These are phyloP conservation scores for Enteromius argenteus DNA, from an alignment of 2,797 vertebrate species.

Conservation along the genomic window DNA sequence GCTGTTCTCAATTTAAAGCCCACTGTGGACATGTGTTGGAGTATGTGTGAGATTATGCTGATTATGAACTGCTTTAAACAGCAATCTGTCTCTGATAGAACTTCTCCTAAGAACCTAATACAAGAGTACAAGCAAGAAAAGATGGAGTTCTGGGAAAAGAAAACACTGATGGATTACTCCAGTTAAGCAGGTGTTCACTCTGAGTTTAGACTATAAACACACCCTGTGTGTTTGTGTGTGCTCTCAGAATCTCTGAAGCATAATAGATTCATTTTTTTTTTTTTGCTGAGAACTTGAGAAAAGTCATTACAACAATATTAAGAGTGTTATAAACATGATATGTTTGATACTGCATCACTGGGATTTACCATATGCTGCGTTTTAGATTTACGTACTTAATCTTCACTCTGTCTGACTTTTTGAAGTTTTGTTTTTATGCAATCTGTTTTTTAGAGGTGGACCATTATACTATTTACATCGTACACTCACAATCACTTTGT, in stretches of 20 bases:
- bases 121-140: not conserved
- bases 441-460: not conserved
- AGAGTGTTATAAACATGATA: not conserved
- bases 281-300: not conserved
- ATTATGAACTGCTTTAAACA: slow-evolving; percentile 10
- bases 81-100: not conserved
- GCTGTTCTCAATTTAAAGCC: slow-evolving; percentile 5
- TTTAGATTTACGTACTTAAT: not conserved
- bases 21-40: slow-evolving; percentile 28
- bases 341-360: not conserved
- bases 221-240: not conserved
- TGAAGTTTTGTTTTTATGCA: not conserved
- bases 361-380: not conserved
- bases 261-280: not conserved
- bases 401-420: not conserved
- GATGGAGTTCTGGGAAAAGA: slow-evolving; percentile 15
- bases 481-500: not conserved
- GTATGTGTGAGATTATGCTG: not conserved
- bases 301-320: not conserved
- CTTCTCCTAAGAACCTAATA: not conserved
- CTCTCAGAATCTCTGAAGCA: not conserved
- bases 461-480: not conserved
- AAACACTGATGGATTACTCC: slow-evolving; percentile 3
- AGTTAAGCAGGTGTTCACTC: slow-evolving; percentile 23
- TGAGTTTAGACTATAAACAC: slow-evolving; percentile 12